phyloP scores from a whole-genome alignment of 92 coral and sea anemone species.

The Micromussa lordhowensis region DNA sequence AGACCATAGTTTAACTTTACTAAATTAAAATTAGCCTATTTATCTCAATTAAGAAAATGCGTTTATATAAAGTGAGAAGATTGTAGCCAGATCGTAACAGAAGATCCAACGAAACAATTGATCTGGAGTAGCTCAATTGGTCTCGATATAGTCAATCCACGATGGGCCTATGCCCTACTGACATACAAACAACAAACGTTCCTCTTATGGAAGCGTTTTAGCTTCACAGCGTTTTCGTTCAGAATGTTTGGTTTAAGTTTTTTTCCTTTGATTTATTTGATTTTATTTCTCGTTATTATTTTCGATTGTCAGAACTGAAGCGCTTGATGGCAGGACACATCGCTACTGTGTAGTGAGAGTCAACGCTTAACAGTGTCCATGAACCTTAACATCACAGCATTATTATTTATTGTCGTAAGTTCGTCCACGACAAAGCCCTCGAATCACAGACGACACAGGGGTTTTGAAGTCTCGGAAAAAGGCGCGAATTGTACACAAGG shows the following conservation, averaged over 20 bases:
- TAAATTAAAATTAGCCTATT: constrained; percentile 14
- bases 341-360: background rate
- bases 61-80: background rate
- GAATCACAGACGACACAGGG: background rate
- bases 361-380: background rate
- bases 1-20: constrained; percentile 66
- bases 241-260: background rate
- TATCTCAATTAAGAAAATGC: background rate
- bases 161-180: background rate
- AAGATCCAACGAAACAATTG: background rate
- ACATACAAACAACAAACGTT: background rate
- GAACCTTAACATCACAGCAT: background rate
- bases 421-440: constrained; percentile 6
- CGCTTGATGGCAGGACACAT: background rate
- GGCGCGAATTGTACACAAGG: background rate
- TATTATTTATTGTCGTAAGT: constrained; percentile 23
- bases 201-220: constrained; percentile 27
- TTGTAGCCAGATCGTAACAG: background rate
- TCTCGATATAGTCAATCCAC: background rate
- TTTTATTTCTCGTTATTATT: background rate
- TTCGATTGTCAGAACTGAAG: background rate
- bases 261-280: background rate
- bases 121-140: background rate
- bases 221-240: background rate
- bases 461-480: background rate